phyloP scores from a whole-genome alignment of 2,113 vertebrate genomes.

The Helogale parvula region DNA sequence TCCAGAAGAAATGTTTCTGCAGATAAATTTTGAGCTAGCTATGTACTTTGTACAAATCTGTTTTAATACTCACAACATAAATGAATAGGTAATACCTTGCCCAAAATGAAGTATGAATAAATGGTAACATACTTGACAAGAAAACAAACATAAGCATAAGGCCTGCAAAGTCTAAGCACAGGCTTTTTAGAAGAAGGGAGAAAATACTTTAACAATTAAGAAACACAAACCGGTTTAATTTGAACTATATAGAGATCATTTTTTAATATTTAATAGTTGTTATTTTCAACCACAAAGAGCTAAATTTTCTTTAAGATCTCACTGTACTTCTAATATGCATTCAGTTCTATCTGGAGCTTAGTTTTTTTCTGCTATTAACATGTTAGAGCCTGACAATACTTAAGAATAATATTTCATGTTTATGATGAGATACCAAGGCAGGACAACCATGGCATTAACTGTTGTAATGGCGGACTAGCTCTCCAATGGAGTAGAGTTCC shows the following conservation, averaged over 20 bases:
- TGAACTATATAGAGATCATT: neutral
- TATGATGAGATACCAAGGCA: rapidly evolving
- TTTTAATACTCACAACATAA: neutral
- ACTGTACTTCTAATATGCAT: neutral
- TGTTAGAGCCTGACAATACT: neutral
- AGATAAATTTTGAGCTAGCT: neutral
- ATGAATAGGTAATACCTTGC: neutral
- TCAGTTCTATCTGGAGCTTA: neutral
- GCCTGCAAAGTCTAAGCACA: neutral
- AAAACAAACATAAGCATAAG: neutral
- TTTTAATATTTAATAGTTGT: neutral
- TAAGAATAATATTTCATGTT: neutral
- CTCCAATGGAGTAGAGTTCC: rapidly evolving
- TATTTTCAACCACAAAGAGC: neutral
- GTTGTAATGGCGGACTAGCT: neutral
- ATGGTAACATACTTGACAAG: neutral
- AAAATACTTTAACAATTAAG: neutral
- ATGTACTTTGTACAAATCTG: neutral
- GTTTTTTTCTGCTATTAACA: neutral
- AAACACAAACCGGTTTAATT: neutral
- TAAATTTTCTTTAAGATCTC: neutral
- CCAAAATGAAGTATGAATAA: neutral
- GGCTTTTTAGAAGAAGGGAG: neutral
- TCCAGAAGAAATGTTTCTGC: neutral
- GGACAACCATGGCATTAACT: rapidly evolving